phyloP scores from a whole-genome alignment of 2,113 vertebrate species.

The Scopus umbretta region DNA sequence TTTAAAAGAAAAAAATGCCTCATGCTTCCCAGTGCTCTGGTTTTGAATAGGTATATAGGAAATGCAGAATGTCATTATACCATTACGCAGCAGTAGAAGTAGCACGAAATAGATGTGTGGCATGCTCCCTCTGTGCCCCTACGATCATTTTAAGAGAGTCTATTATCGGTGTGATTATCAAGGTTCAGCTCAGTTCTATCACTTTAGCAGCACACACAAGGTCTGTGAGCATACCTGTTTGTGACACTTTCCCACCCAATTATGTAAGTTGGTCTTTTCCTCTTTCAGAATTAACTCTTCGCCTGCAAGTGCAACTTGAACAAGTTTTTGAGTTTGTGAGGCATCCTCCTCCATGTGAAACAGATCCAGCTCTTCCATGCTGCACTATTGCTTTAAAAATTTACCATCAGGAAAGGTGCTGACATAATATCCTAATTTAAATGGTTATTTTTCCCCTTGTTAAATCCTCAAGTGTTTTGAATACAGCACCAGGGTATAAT shows the following conservation, averaged over 20 bases:
- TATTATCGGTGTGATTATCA: neutral
- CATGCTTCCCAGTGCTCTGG: neutral
- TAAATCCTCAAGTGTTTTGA: constrained; percentile 8
- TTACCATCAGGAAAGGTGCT: neutral
- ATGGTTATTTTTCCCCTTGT: neutral
- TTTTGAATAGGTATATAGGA: neutral
- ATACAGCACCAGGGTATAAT: neutral
- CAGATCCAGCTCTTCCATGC: neutral
- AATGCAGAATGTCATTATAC: neutral
- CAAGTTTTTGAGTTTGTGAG: neutral
- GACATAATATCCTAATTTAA: neutral
- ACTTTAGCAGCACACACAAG: neutral
- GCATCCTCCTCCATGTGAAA: neutral
- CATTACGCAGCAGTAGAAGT: neutral
- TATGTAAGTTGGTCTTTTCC: neutral
- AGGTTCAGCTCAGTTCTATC: neutral
- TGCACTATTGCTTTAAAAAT: neutral
- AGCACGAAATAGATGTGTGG: neutral
- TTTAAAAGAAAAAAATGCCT: neutral
- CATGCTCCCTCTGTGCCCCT: neutral
- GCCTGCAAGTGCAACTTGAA: neutral
- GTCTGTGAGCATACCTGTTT: neutral
- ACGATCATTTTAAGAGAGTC: neutral
- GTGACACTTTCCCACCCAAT: neutral
- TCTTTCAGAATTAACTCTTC: neutral